These are phyloP conservation scores for Eupsittula cactorum DNA, from an alignment of 2,113 vertebrate genomes.

Conservation along the genomic window DNA sequence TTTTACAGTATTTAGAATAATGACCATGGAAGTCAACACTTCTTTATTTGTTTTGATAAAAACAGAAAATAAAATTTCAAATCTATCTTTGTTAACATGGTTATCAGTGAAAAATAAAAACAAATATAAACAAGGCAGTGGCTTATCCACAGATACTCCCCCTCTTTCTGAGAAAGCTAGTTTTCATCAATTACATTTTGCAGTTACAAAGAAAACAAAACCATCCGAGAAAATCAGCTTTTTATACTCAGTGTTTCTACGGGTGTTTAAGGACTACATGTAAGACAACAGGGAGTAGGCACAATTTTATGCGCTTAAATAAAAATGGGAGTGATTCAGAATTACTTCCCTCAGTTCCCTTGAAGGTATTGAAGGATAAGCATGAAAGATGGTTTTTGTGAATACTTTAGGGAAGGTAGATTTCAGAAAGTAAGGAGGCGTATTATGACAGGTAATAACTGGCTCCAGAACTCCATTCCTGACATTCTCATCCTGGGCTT, in stretches of 20 bases:
- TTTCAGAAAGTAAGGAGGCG: not conserved
- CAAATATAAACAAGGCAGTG: not conserved
- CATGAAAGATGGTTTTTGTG: not conserved
- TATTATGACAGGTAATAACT: not conserved
- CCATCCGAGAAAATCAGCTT: not conserved
- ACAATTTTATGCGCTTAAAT: not conserved
- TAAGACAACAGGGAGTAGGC: not conserved
- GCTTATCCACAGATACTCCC: not conserved
- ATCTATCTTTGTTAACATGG: not conserved
- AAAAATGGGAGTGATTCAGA: not conserved
- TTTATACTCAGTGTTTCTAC: not conserved
- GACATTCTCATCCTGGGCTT: not conserved
- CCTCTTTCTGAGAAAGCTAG: not conserved
- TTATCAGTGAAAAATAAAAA: not conserved
- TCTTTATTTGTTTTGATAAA: constrained; percentile 8
- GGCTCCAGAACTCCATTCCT: not conserved
- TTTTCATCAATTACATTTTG: not conserved
- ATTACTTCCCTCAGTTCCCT: not conserved
- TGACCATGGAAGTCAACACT: not conserved
- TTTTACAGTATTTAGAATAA: not conserved
- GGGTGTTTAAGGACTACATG: not conserved
- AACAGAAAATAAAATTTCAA: not conserved
- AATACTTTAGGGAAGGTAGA: not conserved
- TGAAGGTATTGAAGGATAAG: not conserved
- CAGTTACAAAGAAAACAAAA: not conserved